Conservation (phyloP, 1,140 invertebrate genomes). For the Ephestia elutella region DNA sequence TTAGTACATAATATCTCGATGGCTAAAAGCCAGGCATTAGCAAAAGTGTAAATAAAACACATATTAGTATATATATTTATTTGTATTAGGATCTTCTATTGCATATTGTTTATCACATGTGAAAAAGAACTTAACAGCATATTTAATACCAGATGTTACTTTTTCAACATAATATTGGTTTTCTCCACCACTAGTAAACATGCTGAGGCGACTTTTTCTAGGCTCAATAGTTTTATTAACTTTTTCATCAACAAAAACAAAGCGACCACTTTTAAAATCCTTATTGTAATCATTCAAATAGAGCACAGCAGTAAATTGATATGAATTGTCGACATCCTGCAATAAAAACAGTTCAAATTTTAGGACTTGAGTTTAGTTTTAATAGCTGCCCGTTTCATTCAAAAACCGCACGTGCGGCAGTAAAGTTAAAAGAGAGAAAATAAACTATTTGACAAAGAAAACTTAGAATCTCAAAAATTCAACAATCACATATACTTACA, state of each 20-base stretch:
- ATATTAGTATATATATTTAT: constrained; percentile 39
- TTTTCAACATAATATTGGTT: constrained; percentile 89
- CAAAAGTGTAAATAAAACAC: not conserved
- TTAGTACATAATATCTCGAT: no score
- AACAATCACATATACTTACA: constrained; percentile 67
- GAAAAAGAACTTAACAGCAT: constrained; percentile 89
- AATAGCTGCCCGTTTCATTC: no score
- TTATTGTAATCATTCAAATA: constrained; percentile 84
- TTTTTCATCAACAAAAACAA: constrained; percentile 86
- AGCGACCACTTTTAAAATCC: constrained; percentile 88
- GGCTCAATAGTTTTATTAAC: constrained; percentile 85
- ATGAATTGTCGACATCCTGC: constrained; percentile 87
- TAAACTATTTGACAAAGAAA: no score
- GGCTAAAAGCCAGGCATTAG: no score
- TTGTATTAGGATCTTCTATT: constrained; percentile 76
- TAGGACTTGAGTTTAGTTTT: no score
- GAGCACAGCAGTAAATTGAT: constrained; percentile 89
- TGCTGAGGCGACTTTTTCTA: constrained; percentile 83
- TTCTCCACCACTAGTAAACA: constrained; percentile 91
- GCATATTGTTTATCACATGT: constrained; percentile 83
- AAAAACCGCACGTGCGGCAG: no score
- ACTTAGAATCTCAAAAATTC: not conserved
- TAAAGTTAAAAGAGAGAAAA: no score
- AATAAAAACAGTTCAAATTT: no score
- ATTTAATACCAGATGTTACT: constrained; percentile 82